phyloP scores from a whole-genome alignment of 2,113 vertebrate species.

The Ameiurus melas region DNA sequence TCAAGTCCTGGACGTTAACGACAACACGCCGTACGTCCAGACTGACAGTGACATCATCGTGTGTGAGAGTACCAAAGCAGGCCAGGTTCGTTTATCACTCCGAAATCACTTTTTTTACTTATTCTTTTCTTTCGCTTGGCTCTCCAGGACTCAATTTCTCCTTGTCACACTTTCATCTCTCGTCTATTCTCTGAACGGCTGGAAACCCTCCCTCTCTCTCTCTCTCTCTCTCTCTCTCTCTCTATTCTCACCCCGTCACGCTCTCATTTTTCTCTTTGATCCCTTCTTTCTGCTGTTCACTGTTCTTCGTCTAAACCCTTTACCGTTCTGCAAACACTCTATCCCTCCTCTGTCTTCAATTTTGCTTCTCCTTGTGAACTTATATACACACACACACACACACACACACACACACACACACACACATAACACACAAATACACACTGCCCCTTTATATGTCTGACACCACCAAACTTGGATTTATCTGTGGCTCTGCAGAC shows the following conservation, averaged over 20 bases:
- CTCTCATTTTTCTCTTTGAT: background rate
- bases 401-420: background rate
- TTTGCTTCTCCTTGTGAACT: background rate
- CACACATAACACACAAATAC: constrained; percentile 2
- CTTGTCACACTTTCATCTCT: constrained; percentile 17
- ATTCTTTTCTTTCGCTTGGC: background rate
- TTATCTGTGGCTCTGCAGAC: constrained; percentile 64
- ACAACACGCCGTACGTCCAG: constrained; percentile 83
- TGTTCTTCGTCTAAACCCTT: background rate
- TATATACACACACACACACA: background rate
- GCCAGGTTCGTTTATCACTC: constrained; percentile 77
- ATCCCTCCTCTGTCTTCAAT: constrained; percentile 1
- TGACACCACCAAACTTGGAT: constrained; percentile 61
- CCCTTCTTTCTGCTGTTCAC: constrained; percentile 4
- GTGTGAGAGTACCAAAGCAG: constrained; percentile 84
- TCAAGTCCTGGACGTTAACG: constrained; percentile 89
- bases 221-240: background rate
- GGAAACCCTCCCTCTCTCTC: background rate
- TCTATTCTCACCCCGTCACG: background rate
- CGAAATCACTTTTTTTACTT: background rate
- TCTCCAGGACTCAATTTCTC: constrained; percentile 14
- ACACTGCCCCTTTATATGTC: constrained; percentile 49
- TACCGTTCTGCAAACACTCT: constrained; percentile 12
- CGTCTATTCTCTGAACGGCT: constrained; percentile 7
- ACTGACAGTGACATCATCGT: constrained; percentile 81